phyloP scores from a whole-genome alignment of 1,140 invertebrate genomes.

The Caenorhabditis briggsae region DNA sequence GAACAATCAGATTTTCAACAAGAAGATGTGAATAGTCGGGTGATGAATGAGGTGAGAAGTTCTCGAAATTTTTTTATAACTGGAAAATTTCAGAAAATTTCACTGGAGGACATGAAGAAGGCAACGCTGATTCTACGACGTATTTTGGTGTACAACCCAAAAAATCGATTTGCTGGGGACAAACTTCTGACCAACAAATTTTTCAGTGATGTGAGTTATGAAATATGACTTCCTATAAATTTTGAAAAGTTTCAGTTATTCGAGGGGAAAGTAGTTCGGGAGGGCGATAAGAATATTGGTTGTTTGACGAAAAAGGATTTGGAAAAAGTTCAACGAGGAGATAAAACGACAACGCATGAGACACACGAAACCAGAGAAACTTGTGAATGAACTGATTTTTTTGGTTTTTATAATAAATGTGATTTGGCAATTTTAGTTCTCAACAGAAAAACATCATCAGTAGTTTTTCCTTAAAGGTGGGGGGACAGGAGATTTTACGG shows the following conservation, averaged over 20 bases:
- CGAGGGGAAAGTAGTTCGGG: neutral
- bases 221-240: neutral
- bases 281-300: neutral
- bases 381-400: too few relatives aligned
- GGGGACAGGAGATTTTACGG: too few relatives aligned
- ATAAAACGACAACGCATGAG: neutral
- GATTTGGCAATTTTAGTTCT: too few relatives aligned
- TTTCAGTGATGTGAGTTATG: slow-evolving; percentile 60
- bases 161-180: slow-evolving; percentile 45
- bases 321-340: neutral
- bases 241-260: slow-evolving; percentile 11
- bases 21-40: neutral
- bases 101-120: slow-evolving; percentile 14
- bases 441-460: too few relatives aligned
- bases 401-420: too few relatives aligned
- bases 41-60: neutral
- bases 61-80: neutral
- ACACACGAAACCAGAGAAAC: neutral
- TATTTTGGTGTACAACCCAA: slow-evolving; percentile 68
- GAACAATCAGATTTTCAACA: too few relatives aligned
- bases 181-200: slow-evolving; percentile 63
- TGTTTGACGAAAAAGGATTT: neutral
- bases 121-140: slow-evolving; percentile 47
- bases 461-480: too few relatives aligned
- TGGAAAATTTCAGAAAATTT: slow-evolving; percentile 60